A percentile compares a stretch with the other conserved stretches of the same genome.
Conservation (phyloP, 2,888 invertebrate genomes). For the Tupiocoris notatus region DNA sequence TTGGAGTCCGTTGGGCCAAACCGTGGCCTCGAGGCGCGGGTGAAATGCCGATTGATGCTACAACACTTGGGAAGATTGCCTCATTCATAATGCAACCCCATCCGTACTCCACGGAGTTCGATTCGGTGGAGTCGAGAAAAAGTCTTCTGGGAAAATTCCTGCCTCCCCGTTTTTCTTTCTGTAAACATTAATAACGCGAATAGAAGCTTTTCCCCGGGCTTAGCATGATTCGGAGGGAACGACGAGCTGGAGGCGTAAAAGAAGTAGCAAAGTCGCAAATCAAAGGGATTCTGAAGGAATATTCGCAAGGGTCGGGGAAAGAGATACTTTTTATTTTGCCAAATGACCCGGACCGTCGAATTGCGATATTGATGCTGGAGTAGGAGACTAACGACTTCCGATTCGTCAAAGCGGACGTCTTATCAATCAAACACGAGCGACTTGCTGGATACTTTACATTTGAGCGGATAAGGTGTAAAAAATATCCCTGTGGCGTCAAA, state of each 20-base stretch:
- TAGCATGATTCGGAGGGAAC: neutral
- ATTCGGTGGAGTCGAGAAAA: conserved; percentile 9
- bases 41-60: conserved; percentile 29
- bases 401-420: neutral
- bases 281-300: neutral
- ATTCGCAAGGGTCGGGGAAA: neutral
- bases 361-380: neutral
- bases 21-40: neutral
- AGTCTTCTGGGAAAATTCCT: neutral
- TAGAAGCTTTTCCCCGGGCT: neutral
- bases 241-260: conserved; percentile 9
- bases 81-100: conserved; percentile 33
- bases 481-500: too few relatives aligned
- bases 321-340: neutral
- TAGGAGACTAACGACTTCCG: neutral
- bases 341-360: neutral
- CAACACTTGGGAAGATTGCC: conserved; percentile 36
- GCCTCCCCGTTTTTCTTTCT: neutral
- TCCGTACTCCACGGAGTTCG: neutral
- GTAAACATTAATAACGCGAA: conserved; percentile 35
- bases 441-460: too few relatives aligned
- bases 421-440: too few relatives aligned
- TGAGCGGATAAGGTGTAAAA: too few relatives aligned
- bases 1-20: neutral
- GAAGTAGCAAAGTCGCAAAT: conserved; percentile 25